Base-by-base conservation (phyloP, 2,888 invertebrate genomes). In the Dyspetes luteomarginatus region DNA sequence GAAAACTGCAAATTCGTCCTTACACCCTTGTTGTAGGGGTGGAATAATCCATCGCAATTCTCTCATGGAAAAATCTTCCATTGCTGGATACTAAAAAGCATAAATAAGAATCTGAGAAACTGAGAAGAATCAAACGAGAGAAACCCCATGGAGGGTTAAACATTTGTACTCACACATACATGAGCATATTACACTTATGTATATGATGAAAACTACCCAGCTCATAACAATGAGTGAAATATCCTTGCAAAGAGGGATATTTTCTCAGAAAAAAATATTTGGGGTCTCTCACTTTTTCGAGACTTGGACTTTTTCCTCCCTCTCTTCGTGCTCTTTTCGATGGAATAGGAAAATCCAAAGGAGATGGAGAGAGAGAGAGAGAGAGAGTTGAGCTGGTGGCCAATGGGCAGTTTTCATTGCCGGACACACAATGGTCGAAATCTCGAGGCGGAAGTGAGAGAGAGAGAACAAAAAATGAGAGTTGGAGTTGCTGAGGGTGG, bases 361-460 rank as follows among this genome's bases (percentile, higher is more conserved):
- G 22, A 2, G 17, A 24, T 26, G 41, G 36, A 56, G 24, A 30
- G 58, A 58, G 58, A 36, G 36, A 26, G 9, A 24, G 28, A 41
- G 4, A 41, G 64, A 55, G 17, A 19, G 60, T 15, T 15, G 50
- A 36, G 72, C 80, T 75, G 65, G 75, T 80, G 72, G 58, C 72
- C 55, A 48, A 43, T 19, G 52, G 15, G 55, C 56, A 12, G 67
- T 55, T 75, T 72, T 80, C 74, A 75, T 75, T 68, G 74, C 69
- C 17, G 48, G 45, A 22, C 52, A 45, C 15, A 78, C 65, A 79
- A 79, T 75, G 75, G 71, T 17, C 17, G 64, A 64, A 52, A 76
- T 65, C n/a, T 60, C 12, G 22, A 79, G 69, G 56, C 67, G 74
- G 52, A 74, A 76, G 15, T 26, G 69, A 24, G 48, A 30, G 41